Evolutionary conservation across 2,797 vertebrate genomes (phyloP), one percentile per base, ranked within the genome.

Genomic region (Periparus ater): DNA sequence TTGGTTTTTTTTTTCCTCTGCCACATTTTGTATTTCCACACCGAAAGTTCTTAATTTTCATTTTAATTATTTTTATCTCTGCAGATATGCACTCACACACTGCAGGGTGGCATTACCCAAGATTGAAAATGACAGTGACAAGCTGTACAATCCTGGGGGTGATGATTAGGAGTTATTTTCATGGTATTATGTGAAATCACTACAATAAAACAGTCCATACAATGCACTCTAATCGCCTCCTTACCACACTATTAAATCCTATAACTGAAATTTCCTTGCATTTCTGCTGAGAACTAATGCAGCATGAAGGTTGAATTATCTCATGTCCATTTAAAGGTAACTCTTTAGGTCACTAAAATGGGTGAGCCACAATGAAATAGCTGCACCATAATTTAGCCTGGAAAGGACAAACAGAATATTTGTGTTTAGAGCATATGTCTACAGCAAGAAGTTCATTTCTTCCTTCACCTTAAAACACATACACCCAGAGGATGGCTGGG

Each of bases 301-400:
- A 82, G 94, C 91, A 89, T 95, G 85, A 94, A 96, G 73, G 89
- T 5, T 93, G 89, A 95, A 96, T 97, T 95, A 89, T 85, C 90
- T 91, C 27, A 18, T 66, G 71, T 77, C 73, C 91, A 71, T 93
- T 95, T 95, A 80, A 67, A 91, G 85, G 88, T 77, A 95, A 90
- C 15, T 44, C 57, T 92, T 94, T 67, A 85, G 91, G 83, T 93
- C 89, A 86, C 29, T 74, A 71, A 57, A 78, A 67, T 61, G 51
- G 61, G 51, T 92, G 75, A 90, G 17, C 16, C 27, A 40, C 34
- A 62, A 16, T 6, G 44, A 61, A 95, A 75, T 38, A 75, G 21
- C 62, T 57, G 32, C 34, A 50, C 21, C 17, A 17, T 7, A 9
- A 11, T 60, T 79, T 71, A 86, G 12, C 19, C 61, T 47, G n/a